Evolutionary conservation across 2,113 vertebrate species (phyloP), one percentile per base, ranked within the genome.

Genomic region (Naja naja): DNA sequence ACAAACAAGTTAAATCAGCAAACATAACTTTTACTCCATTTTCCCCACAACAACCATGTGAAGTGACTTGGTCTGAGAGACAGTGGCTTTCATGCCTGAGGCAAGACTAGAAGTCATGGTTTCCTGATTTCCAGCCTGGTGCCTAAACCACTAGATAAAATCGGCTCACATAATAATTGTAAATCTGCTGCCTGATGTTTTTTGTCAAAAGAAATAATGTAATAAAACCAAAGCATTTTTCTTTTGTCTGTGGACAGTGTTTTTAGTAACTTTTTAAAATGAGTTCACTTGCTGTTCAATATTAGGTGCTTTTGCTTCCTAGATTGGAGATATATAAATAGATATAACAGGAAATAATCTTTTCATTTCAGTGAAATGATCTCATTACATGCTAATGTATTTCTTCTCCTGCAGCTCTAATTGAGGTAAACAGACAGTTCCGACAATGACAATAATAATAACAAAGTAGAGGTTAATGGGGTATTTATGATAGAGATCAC

Each of bases 251-350:
- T 47, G 92, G 89, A 88, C 12, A 60, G 0, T 88, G 0, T n/a
- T 4, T 2, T 11, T 94, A 60, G 14, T 18, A 90, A 64, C 90
- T 97, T 94, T 53, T 25, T 88, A 22, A 22, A 93, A 89, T 92
- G 23, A 93, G 95, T 45, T 6, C 3, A n/a, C 1, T 20, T 89
- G 1, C 45, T 93, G 49, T 43, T 89, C n/a, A 94, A 95, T 91
- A 74, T 34, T 90, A 9, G 2, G 90, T 54, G 88, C 16, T 90
- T 3, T 69, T 27, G 85, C 14, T 95, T 91, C 0, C 25, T 16
- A 81, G 30, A 87, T 81, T 49, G 1, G 16, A 90, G 12, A 34
- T n/a, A 90, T 9, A 0, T 87, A 94, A 86, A 0, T 1, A 74
- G 69, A 43, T 0, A 88, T 93, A 47, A 85, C 22, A 43, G 27